These are phyloP conservation scores for Drosophila subsilvestris DNA, from an alignment of 2,888 invertebrate species.

Conservation along the genomic window DNA sequence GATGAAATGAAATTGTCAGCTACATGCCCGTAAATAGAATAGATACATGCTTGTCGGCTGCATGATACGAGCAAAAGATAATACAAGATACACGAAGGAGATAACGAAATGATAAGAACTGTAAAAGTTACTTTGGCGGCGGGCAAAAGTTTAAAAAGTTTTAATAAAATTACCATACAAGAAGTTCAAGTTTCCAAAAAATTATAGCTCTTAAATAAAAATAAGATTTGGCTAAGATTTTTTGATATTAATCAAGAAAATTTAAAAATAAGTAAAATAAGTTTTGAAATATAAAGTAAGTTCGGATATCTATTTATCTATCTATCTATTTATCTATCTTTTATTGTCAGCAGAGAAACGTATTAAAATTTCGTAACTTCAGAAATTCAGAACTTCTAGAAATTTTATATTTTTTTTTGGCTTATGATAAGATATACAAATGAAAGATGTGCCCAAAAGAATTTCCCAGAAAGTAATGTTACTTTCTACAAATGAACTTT, in stretches of 20 bases:
- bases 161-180: constrained; percentile 2
- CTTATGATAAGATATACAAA: background rate
- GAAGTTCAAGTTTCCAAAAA: background rate
- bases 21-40: constrained; percentile 4
- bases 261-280: no score
- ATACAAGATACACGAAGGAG: constrained; percentile 9
- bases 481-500: background rate
- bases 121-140: constrained; percentile 3
- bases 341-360: background rate
- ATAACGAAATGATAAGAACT: constrained; percentile 22
- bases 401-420: constrained; percentile 4
- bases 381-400: no score
- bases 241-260: no score
- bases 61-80: constrained; percentile 17
- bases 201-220: background rate
- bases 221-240: background rate
- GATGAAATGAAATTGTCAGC: constrained; percentile 22
- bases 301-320: no score
- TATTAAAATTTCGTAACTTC: background rate
- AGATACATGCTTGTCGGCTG: constrained; percentile 23
- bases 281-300: no score
- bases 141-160: constrained; percentile 16
- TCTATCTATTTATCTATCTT: no score
- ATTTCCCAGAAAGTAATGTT: constrained; percentile 12
- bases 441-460: background rate